These are phyloP conservation scores for Amphipoea oculea DNA, from an alignment of 2,888 invertebrate genomes.

Conservation along the genomic window DNA sequence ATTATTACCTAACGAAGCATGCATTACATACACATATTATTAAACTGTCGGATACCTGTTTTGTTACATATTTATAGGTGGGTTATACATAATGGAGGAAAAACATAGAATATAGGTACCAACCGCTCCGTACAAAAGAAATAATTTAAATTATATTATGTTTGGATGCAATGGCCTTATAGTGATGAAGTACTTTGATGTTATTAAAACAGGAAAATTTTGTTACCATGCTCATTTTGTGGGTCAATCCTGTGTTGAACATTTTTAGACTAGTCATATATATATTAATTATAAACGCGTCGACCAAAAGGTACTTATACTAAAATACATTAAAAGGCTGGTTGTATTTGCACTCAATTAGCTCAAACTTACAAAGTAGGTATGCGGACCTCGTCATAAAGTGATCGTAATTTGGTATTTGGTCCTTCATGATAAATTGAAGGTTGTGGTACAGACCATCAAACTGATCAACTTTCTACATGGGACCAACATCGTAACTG, in stretches of 20 bases:
- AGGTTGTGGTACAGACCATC: not conserved
- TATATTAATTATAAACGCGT: not conserved
- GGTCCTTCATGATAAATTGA: not conserved
- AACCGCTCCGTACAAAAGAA: not conserved
- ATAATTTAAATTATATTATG: conserved; percentile 22
- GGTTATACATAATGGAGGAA: conserved; percentile 31
- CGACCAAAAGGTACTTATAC: too few relatives aligned
- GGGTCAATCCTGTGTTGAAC: not conserved
- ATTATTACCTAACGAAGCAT: conserved; percentile 33
- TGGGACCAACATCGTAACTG: not conserved
- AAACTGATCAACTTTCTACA: not conserved
- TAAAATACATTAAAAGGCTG: too few relatives aligned
- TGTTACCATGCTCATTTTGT: conserved; percentile 31
- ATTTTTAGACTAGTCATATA: not conserved
- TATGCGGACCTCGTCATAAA: not conserved
- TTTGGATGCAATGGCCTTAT: conserved; percentile 1
- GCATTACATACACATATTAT: conserved; percentile 8
- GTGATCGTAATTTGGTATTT: not conserved
- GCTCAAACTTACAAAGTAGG: not conserved
- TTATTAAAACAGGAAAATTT: conserved; percentile 34
- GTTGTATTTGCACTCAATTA: not conserved
- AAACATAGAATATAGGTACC: conserved; percentile 5
- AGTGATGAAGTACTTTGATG: conserved; percentile 13
- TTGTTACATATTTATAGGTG: conserved; percentile 20
- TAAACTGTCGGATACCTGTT: conserved; percentile 11